Evolutionary conservation across 1,140 invertebrate genomes (phyloP).

Genomic region (Tetragonula clypearis): DNA sequence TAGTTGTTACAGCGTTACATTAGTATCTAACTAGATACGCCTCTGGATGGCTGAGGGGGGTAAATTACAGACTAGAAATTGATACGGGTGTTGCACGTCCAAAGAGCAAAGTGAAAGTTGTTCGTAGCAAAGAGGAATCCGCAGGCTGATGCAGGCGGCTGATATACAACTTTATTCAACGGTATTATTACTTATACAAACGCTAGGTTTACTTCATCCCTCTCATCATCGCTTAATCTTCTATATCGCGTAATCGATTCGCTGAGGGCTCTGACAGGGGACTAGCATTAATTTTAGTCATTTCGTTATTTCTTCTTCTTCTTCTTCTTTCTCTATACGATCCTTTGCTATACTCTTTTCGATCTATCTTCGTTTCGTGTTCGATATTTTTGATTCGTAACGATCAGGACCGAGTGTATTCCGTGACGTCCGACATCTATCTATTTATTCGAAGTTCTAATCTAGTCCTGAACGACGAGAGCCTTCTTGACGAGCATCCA

Average conservation of each 20-base stretch:
- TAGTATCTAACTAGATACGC: background rate
- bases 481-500: conserved; percentile 29
- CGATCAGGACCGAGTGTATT: background rate
- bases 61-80: background rate
- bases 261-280: background rate
- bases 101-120: conserved; percentile 46
- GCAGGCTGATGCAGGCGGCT: conserved; percentile 52
- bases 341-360: background rate
- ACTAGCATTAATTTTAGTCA: background rate
- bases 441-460: background rate
- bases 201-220: conserved; percentile 42
- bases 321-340: background rate
- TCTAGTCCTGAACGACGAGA: conserved; percentile 38
- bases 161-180: conserved; percentile 62
- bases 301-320: conserved; percentile 27
- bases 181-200: conserved; percentile 68
- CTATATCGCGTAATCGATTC: conserved; percentile 1
- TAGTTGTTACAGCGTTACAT: background rate
- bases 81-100: conserved; percentile 1
- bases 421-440: conserved; percentile 3
- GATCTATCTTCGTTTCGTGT: background rate
- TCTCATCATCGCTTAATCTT: conserved; percentile 7
- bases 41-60: background rate
- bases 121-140: conserved; percentile 61
- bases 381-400: background rate